Evolutionary conservation across 2,797 vertebrate genomes (phyloP), one percentile per base, ranked within the genome.

Genomic region (Tokudaia muenninki): DNA sequence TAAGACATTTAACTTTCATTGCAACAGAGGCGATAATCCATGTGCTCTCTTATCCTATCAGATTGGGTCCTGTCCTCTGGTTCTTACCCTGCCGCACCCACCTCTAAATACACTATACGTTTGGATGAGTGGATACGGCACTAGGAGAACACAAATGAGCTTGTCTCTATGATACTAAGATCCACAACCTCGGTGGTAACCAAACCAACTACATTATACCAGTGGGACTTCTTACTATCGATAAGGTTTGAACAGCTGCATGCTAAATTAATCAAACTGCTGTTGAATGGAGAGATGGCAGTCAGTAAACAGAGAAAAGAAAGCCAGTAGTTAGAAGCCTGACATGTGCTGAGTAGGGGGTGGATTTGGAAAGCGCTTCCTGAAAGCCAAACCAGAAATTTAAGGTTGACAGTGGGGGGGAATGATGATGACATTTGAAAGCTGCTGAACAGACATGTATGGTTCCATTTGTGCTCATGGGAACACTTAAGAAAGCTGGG

Each of bases 131-230:
- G 47, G 65, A 93, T 24, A 72, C 8, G 10, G 10, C 61, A 52
- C 59, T 77, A n/a, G 44, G 65, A 79, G 87, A 87, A 94, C 59
- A 63, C 87, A 81, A 84, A 75, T n/a, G 41, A 88, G 65, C 44
- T 78, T 31, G 55, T 52, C 88, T 94, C 44, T 29, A 47, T 65
- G 90, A 93, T 92, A 77, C 96, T 41, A 65, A 82, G 88, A 96
- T 79, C 44, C 92, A 91, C 1, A 13, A 77, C 77, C 74, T 90
- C 34, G 55, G 78, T 44, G 74, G 81, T 59, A 94, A 12, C 50
- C 84, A 92, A 77, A 92, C 34, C 89, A 92, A 70, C n/a, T 13
- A 13, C 22, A 47, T 37, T 79, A 47, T 29, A n/a, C 21, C 11
- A 55, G 74, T 63, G 47, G 80, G 82, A 63, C 19, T 67, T 77